Conservation (phyloP, 2,888 invertebrate species). For the Drosophila nigricruria region DNA sequence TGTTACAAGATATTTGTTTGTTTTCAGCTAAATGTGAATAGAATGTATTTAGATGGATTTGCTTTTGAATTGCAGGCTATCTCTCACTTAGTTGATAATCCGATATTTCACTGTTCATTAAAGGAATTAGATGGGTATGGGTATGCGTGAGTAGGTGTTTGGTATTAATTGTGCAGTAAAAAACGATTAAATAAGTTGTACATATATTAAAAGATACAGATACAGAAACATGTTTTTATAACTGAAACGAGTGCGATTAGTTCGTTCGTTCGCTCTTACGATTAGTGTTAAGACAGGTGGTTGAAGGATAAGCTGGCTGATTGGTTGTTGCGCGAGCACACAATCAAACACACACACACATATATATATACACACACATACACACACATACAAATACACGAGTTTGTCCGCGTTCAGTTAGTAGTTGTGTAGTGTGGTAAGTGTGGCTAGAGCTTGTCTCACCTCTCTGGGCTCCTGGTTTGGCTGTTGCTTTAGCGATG, state of each 20-base stretch:
- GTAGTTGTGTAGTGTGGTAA: slow-evolving; percentile 78
- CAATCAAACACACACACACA: slow-evolving; percentile 14
- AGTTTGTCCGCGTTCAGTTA: slow-evolving; percentile 53
- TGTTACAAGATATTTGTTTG: not conserved
- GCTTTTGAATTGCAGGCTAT: not conserved
- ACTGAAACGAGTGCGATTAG: slow-evolving; percentile 70
- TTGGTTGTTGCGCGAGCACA: slow-evolving; percentile 7
- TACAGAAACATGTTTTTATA: slow-evolving; percentile 72
- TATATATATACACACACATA: not conserved
- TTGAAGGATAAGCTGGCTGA: slow-evolving; percentile 37
- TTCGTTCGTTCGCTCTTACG: slow-evolving; percentile 39
- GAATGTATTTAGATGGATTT: not conserved
- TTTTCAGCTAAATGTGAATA: slow-evolving; percentile 13
- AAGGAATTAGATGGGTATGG: not conserved
- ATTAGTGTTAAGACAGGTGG: slow-evolving; percentile 45
- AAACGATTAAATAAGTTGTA: slow-evolving; percentile 62
- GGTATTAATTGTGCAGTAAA: slow-evolving; percentile 13
- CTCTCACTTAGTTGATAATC: not conserved
- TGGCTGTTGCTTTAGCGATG: slow-evolving; percentile 64
- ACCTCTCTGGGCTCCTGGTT: slow-evolving; percentile 89
- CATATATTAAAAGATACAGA: slow-evolving; percentile 67
- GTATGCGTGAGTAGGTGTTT: not conserved
- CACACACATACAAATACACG: slow-evolving; percentile 12
- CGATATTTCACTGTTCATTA: not conserved
- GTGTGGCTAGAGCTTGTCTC: slow-evolving; percentile 81